Evolutionary conservation across 2,797 vertebrate genomes (phyloP).

Genomic region (Labroides dimidiatus): DNA sequence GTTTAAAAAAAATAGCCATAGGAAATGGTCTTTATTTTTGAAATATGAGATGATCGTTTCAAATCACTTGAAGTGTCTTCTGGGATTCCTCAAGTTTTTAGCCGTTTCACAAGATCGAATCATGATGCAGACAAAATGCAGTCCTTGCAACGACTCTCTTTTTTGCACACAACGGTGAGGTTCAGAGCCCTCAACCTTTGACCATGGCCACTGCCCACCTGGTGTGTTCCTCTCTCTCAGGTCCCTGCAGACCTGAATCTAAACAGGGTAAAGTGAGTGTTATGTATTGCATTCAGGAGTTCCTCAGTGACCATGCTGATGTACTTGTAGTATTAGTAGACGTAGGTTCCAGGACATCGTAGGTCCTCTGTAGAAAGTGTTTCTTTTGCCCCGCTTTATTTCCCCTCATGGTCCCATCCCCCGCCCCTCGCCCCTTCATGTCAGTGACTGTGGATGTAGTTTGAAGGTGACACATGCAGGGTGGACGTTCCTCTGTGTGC

Average conservation of each 20-base stretch:
- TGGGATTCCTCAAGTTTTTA: conserved; percentile 42
- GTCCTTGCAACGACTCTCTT: conserved; percentile 71
- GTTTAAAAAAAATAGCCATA: conserved; percentile 67
- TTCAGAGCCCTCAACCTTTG: conserved; percentile 61
- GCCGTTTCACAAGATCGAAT: conserved; percentile 59
- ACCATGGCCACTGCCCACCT: conserved; percentile 65
- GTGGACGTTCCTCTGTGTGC: conserved; percentile 18
- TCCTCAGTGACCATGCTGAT: conserved; percentile 89
- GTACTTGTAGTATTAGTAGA: conserved; percentile 89
- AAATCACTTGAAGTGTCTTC: conserved; percentile 60
- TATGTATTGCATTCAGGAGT: conserved; percentile 87
- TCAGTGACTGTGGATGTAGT: conserved; percentile 71
- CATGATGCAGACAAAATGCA: conserved; percentile 71
- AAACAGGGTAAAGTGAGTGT: conserved; percentile 99
- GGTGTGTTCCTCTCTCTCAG: conserved; percentile 85
- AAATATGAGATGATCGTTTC: conserved; percentile 71
- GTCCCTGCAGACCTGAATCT: conserved; percentile 86
- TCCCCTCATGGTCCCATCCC: conserved; percentile 13
- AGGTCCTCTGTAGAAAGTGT: conserved; percentile 87
- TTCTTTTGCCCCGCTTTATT: conserved; percentile 62
- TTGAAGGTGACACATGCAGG: conserved; percentile 80
- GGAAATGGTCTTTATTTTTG: conserved; percentile 72
- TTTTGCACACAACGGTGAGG: conserved; percentile 76
- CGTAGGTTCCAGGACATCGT: conserved; percentile 85
- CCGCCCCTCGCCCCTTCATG: conserved; percentile 1